Conservation (phyloP, 2,113 vertebrate genomes). For the Alouatta palliata region DNA sequence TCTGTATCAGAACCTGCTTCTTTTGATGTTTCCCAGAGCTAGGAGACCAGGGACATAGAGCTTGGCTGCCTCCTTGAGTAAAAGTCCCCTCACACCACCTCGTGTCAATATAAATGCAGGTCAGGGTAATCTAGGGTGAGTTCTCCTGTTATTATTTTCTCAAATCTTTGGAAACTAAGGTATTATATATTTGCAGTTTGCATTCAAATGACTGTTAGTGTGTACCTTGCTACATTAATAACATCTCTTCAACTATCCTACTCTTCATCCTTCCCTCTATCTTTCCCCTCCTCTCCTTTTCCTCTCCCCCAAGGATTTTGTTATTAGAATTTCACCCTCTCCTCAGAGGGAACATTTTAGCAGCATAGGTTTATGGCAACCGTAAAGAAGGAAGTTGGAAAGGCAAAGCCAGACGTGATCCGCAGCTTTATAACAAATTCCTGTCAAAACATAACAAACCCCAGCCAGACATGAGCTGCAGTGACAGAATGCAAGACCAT, state of each 20-base stretch:
- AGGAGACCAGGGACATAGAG: neutral
- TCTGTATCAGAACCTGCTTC: fast-evolving
- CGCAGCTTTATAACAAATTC: constrained; percentile 81
- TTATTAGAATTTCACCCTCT: constrained; percentile 44
- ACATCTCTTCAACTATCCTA: constrained; percentile 32
- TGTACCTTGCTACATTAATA: constrained; percentile 25
- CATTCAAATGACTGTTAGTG: neutral
- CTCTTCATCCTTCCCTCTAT: too few species aligned
- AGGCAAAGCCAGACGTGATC: constrained; percentile 80
- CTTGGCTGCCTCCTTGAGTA: neutral
- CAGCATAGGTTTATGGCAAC: constrained; percentile 72
- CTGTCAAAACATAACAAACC: constrained; percentile 85
- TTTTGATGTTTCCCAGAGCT: neutral
- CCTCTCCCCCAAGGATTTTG: constrained; percentile 37
- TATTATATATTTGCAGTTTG: neutral
- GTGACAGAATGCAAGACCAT: constrained; percentile 80
- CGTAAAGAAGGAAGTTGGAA: constrained; percentile 81
- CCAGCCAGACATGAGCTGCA: constrained; percentile 76
- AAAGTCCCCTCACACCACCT: neutral
- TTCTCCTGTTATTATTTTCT: neutral
- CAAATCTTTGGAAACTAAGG: neutral
- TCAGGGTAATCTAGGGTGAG: neutral
- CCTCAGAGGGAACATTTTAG: constrained; percentile 70
- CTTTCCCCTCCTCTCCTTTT: too few species aligned
- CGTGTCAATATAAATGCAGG: neutral